Base-by-base conservation (phyloP, 2,113 vertebrate genomes). In the Pluvialis apricaria region DNA sequence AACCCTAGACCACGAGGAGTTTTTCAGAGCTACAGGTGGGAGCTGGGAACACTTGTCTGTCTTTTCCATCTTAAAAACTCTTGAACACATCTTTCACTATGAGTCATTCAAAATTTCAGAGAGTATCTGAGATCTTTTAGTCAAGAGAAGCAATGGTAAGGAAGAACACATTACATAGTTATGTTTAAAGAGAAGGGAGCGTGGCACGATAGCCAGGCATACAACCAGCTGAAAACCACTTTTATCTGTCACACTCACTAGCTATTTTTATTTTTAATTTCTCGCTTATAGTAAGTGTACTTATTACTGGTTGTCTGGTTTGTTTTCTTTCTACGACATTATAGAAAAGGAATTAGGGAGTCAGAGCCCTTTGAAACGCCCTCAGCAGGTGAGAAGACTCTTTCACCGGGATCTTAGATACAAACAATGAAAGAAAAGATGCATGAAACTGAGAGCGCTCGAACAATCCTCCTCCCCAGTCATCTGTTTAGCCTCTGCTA, bases 1-100 rank as follows among this genome's bases (percentile, higher is more conserved):
- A 80, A 66, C 22, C 24, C 44, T 51, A 73, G n/a, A 95, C 26
- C 66, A 36, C 0, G 0, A 45, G 28, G 52, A 72, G 40, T 12
- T 92, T 95, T 66, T 94, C 81, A 91, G 40, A 94, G 73, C n/a
- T 87, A 58, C 45, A 90, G 55, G 70, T 95, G 61, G 45, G 40
- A 82, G 44, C 45, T 62, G 22, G 70, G n/a, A 91, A 82, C 44
- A 57, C 24, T 55, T 73, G 19, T 14, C 68, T 75, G 38, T 12
- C 36, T 54, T 60, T 75, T 86, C 49, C 34, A 57, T 14, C 84
- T 62, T 65, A 76, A 57, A 87, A 86, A 45, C 9, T 47, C 44
- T 57, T 72, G 57, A 94, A 57, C 4, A 2, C 21, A 57, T 73
- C 62, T 85, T 89, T 91, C 42, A 58, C 19, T 36, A 79, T 0